Evolutionary conservation across 2,888 invertebrate genomes (phyloP), one percentile per base, ranked within the genome.

Genomic region (Protodeltote pygarga): DNA sequence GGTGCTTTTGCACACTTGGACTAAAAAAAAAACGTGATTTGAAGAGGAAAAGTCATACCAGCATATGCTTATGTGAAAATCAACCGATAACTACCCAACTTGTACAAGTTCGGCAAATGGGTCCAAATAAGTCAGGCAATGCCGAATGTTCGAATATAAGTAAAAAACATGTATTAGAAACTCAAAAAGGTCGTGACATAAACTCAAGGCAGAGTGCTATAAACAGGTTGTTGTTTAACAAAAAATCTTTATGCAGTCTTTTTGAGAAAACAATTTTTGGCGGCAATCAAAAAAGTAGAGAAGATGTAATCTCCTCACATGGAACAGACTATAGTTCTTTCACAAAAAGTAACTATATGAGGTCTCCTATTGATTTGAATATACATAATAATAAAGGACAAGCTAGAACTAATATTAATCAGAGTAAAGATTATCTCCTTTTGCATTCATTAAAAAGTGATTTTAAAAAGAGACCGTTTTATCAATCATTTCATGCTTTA

Each of bases 401-500:
- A 27, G 8, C 2, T 5, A 8, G 3, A 27, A 14, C 8, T 6
- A 27, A 14, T 27, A 8, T 4, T 1, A 13, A 5, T 8, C n/a
- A 8, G 2, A 14, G 14, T 16, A 19, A 20, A 3, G 24, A 39
- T 24, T 55, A 15, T 54, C 13, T 42, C 6, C 10, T 10, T 32
- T 47, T 29, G 17, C 32, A 9, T 25, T 19, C 5, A 5, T 2
- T 19, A 10, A 64, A 23, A 20, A 5, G 13, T 32, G 13, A 6
- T 19, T 14, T 11, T 2, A 31, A 24, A 11, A 34, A 24, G 15
- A 25, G 23, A 1, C 55, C 49, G 17, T 65, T 48, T 38, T 42
- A 47, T 24, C 41, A 28, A 27, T 52, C 55, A 5, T 53, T 41
- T 23, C 52, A 46, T 15, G 65, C 60, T 3, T 39, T 60, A 16